Base-by-base conservation (phyloP, 2,113 vertebrate species). In the Coracopsis vasa region DNA sequence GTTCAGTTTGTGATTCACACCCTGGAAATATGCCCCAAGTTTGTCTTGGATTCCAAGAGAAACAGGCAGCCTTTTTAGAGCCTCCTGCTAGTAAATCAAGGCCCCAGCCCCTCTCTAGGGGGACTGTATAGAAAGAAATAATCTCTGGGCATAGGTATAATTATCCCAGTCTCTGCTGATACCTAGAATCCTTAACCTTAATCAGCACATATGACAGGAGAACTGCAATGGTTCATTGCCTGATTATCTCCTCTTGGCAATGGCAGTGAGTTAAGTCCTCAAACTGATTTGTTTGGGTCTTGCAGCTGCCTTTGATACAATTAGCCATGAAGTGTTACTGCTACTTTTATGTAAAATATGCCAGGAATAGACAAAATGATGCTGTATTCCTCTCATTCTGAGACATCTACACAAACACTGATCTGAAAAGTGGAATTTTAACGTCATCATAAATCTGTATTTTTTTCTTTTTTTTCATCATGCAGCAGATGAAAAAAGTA, bases 281-380 rank as follows among this genome's bases (percentile, higher is more conserved):
- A 75, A 64, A 88, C 47, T 75, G 42, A 92, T 95, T 92, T 93
- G 24, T 93, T 74, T 93, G 78, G 78, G 60, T 95, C 61, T 81
- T 88, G 25, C 39, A 93, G 51, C 74, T 88, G 29, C 71, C 51
- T 95, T 95, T 90, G 91, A 94, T 88, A 60, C 13, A 83, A 86
- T 72, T 88, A 90, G 13, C 47, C 88, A 82, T 54, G 74, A 88
- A 92, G 51, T 0, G 0, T 80, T 85, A 60, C 79, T 71, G 81
- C 58, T 75, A 42, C 19, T 47, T 10, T 51, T 93, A 53, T 33
- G 20, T 54, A 60, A 82, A 90, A 70, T 60, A 33, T 56, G 23
- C 61, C 74, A 82, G 74, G n/a, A 90, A n/a, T 1, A 60, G 37
- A 64, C 3, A 94, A 86, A 82, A 90, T 17, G 2, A 24, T 75